Evolutionary conservation across 2,888 invertebrate genomes (phyloP).

Genomic region (Megalurothrips usitatus): DNA sequence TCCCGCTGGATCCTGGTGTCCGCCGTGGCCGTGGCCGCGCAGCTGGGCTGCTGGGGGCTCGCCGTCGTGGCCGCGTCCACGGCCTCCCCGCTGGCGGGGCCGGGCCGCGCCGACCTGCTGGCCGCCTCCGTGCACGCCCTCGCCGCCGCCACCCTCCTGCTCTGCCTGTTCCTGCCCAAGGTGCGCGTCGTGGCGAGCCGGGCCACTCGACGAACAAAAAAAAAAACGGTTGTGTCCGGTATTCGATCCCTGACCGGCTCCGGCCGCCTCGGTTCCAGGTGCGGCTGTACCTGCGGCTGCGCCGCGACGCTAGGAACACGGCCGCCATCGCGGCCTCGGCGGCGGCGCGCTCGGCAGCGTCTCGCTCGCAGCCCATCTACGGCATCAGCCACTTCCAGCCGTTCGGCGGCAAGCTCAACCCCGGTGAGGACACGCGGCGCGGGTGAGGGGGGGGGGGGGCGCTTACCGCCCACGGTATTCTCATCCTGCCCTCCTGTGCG

Average conservation of each 20-base stretch:
- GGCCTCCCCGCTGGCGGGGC: background rate
- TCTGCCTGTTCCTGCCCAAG: constrained; percentile 36
- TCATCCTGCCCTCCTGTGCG: background rate
- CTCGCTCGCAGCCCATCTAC: constrained; percentile 31
- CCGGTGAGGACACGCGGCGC: background rate
- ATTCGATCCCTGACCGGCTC: constrained; percentile 14
- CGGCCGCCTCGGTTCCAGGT: background rate
- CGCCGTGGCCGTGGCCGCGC: constrained; percentile 33
- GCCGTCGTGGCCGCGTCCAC: constrained; percentile 31
- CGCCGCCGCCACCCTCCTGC: constrained; percentile 33
- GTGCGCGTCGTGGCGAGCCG: too few species aligned
- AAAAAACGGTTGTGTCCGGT: background rate
- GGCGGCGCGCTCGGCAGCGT: background rate
- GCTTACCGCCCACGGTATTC: too few species aligned
- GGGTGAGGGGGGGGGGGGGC: too few species aligned
- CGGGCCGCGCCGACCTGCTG: background rate
- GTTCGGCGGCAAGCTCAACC: constrained; percentile 5
- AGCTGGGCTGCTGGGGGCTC: constrained; percentile 35
- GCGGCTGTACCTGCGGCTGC: constrained; percentile 3
- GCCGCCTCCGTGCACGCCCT: constrained; percentile 34
- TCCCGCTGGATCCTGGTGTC: constrained; percentile 35
- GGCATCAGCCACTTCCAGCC: constrained; percentile 35
- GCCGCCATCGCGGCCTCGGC: constrained; percentile 17
- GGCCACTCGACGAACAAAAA: too few species aligned
- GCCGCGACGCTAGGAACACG: constrained; percentile 9